Base-by-base conservation (phyloP, 2,797 vertebrate genomes). In the Pterois miles region DNA sequence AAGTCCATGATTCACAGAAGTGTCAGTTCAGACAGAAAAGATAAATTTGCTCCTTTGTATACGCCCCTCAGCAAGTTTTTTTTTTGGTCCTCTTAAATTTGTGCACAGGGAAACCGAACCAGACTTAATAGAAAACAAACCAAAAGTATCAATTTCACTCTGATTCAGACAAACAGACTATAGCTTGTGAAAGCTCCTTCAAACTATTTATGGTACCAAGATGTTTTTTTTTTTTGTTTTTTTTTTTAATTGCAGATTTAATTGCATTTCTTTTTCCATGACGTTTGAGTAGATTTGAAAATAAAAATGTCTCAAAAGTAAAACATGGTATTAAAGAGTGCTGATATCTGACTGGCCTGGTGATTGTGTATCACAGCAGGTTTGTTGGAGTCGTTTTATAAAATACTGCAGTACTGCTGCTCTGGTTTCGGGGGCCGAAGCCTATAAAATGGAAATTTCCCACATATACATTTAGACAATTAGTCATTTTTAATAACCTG, bases 401-500 rank as follows among this genome's bases (percentile, higher is more conserved):
- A 67, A 67, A 60, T 33, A 54, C 22, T 38, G 29, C 33, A 33
- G 43, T 11, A 2, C 25, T n/a, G 16, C 54, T 75, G 59, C 1
- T 16, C 25, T 73, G 40, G 40, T 75, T 74, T 71, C 25, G 23
- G 34, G 34, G 64, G 20, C 54, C 22, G 2, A 48, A 62, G 53
- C 4, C 34, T 48, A 66, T 79, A 27, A 82, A 85, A 76, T 65
- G 58, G 31, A 81, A 82, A 84, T 83, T 59, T 38, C 36, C 20
- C 54, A 54, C 77, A 71, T 71, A 68, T 74, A 70, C 59, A 71
- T 85, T 72, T 79, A 54, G 67, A 81, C 73, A 80, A 90, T 83
- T 83, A 89, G 77, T 91, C 57, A 90, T 87, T 86, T 86, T 70
- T 89, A 89, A 91, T 91, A 86, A 91, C 79, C 83, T 71, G 81